These are phyloP conservation scores for Caenorhabditis sp. DNA, from an alignment of 2,888 invertebrate genomes.

Conservation along the genomic window DNA sequence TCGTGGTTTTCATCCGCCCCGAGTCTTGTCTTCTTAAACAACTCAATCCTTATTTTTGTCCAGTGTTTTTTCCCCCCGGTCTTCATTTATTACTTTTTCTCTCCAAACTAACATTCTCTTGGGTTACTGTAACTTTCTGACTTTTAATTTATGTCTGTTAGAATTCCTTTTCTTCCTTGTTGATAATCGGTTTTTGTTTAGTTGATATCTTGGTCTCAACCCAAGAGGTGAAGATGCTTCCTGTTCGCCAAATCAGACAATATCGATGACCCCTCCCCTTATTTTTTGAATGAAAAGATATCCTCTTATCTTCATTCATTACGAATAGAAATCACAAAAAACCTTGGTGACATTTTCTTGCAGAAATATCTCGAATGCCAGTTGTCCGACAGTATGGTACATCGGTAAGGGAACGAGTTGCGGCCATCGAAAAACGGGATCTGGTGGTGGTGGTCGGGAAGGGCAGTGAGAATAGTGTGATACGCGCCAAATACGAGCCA, in stretches of 20 bases:
- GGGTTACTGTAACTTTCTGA: neutral
- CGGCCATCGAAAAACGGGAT: constrained; percentile 67
- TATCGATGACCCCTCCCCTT: neutral
- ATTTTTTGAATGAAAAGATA: neutral
- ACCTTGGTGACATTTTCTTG: neutral
- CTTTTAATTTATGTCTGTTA: too few relatives aligned
- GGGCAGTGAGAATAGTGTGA: constrained; percentile 65
- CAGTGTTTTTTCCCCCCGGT: neutral
- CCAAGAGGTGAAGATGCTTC: constrained; percentile 1
- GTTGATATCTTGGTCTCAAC: constrained; percentile 2
- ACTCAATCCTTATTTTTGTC: constrained; percentile 10
- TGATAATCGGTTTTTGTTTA: constrained; percentile 32
- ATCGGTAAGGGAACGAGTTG: constrained; percentile 69
- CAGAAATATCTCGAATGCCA: constrained; percentile 46
- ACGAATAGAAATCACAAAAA: neutral
- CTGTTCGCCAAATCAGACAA: constrained; percentile 34
- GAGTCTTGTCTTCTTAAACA: constrained; percentile 17
- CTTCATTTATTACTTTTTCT: constrained; percentile 25
- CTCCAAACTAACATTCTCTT: neutral
- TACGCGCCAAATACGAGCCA: constrained; percentile 77
- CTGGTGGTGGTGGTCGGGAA: constrained; percentile 26
- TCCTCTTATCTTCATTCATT: neutral
- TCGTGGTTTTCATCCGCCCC: constrained; percentile 19
- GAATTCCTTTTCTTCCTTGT: neutral
- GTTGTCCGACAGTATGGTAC: constrained; percentile 53